Evolutionary conservation across 2,888 invertebrate genomes (phyloP).

Genomic region (Caenorhabditis drosophilae): DNA sequence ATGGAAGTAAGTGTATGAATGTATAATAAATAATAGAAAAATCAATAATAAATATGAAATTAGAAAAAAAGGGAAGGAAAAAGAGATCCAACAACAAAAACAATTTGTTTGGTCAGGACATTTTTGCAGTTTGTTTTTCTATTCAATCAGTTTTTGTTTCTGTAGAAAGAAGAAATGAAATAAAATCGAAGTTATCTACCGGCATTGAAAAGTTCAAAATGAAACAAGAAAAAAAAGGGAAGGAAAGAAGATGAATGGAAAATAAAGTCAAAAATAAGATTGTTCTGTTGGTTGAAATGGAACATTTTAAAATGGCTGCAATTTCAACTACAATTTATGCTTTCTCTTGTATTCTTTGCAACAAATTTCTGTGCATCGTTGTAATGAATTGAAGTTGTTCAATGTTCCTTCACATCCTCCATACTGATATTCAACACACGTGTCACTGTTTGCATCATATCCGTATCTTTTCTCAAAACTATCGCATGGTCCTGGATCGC

Average conservation of each 20-base stretch:
- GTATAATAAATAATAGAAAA: too few relatives aligned
- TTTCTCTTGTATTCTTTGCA: conserved; percentile 65
- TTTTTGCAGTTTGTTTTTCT: background rate
- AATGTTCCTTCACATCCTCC: conserved; percentile 67
- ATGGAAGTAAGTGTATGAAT: too few relatives aligned
- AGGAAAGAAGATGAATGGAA: too few relatives aligned
- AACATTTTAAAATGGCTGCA: too few relatives aligned
- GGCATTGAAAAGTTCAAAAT: conserved; percentile 14
- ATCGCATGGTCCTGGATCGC: conserved; percentile 64
- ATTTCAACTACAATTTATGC: conserved; percentile 26
- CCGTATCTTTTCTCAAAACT: conserved; percentile 57
- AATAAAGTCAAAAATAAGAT: too few relatives aligned
- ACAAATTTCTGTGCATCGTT: conserved; percentile 67
- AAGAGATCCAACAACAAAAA: too few relatives aligned
- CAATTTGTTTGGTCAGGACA: too few relatives aligned
- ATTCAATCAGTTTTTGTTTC: conserved; percentile 5
- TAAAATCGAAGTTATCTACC: conserved; percentile 17
- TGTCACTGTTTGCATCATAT: conserved; percentile 61
- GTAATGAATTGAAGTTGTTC: conserved; percentile 64
- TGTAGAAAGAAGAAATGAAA: conserved; percentile 1
- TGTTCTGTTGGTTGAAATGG: too few relatives aligned
- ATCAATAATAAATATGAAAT: too few relatives aligned
- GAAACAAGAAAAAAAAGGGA: too few relatives aligned
- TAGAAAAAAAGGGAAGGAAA: too few relatives aligned
- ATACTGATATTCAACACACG: conserved; percentile 63